Evolutionary conservation across 2,888 invertebrate species (phyloP).

Genomic region (Pheosia gnoma): DNA sequence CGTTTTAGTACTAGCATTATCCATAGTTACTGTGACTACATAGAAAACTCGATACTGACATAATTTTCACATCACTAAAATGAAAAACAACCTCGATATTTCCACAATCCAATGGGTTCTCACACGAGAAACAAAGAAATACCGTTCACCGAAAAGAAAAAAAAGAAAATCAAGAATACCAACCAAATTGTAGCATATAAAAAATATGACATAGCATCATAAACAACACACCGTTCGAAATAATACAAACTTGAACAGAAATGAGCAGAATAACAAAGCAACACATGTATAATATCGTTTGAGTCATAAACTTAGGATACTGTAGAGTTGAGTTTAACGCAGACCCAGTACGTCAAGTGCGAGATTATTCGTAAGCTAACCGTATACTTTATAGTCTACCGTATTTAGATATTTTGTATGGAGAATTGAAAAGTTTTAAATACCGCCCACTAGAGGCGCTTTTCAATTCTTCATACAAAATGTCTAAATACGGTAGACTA

Average conservation of each 20-base stretch:
- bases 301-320: neutral
- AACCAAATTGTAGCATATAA: conserved; percentile 51
- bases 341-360: neutral
- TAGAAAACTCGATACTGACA: too few relatives aligned
- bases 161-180: conserved; percentile 19
- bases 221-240: conserved; percentile 35
- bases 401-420: too few relatives aligned
- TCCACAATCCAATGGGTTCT: conserved; percentile 38
- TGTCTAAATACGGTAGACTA: too few relatives aligned
- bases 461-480: too few relatives aligned
- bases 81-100: conserved; percentile 36
- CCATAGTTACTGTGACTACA: too few relatives aligned
- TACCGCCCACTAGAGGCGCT: too few relatives aligned
- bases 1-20: too few relatives aligned
- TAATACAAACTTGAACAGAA: conserved; percentile 33
- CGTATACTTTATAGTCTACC: too few relatives aligned
- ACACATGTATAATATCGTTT: conserved; percentile 33
- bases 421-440: too few relatives aligned
- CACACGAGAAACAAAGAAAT: conserved; percentile 52
- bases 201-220: conserved; percentile 45
- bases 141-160: conserved; percentile 48
- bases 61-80: neutral
- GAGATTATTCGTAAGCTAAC: neutral
- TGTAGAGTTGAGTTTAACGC: neutral
- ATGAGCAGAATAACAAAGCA: conserved; percentile 67